phyloP scores from a whole-genome alignment of 2,113 vertebrate genomes.

The Equus quagga region DNA sequence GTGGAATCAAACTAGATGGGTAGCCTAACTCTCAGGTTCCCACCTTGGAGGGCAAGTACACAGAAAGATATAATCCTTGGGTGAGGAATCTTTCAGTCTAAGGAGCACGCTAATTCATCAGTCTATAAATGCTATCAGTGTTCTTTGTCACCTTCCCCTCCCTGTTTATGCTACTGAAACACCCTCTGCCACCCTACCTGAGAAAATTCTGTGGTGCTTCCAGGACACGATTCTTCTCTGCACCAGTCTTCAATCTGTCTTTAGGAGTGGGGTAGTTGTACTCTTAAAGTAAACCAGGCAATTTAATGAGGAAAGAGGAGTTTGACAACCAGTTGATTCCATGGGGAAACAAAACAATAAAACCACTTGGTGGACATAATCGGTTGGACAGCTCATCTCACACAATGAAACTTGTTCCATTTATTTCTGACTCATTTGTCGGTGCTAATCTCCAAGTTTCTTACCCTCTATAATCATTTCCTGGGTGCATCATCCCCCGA shows the following conservation, averaged over 20 bases:
- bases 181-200: neutral
- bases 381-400: neutral
- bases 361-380: neutral
- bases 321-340: neutral
- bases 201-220: neutral
- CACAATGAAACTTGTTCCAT: neutral
- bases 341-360: neutral
- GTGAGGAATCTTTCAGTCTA: neutral
- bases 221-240: neutral
- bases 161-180: too few species aligned
- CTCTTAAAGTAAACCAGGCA: neutral
- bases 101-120: too few species aligned
- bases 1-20: neutral
- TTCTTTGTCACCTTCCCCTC: neutral
- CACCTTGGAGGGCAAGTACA: neutral
- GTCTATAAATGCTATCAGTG: accelerated
- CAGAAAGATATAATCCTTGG: neutral
- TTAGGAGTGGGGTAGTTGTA: neutral
- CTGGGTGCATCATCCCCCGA: accelerated
- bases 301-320: neutral
- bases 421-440: neutral
- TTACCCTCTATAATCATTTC: neutral
- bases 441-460: neutral
- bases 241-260: neutral
- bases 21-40: neutral